These are phyloP conservation scores for Euura saliciscinereae DNA, from an alignment of 1,140 invertebrate genomes.

Conservation along the genomic window DNA sequence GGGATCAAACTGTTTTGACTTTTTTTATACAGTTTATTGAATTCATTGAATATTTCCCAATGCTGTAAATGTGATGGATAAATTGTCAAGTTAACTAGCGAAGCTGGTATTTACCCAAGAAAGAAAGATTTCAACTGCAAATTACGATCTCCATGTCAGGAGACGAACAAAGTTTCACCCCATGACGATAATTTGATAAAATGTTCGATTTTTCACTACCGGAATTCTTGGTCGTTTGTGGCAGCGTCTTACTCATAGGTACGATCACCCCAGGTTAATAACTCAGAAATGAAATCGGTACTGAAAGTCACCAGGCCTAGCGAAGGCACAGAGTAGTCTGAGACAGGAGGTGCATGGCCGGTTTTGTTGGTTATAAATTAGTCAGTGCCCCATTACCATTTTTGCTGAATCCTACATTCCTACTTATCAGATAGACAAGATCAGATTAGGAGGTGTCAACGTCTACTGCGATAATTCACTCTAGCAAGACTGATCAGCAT, in stretches of 20 bases:
- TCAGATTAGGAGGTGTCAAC: not conserved
- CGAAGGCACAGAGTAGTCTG: not conserved
- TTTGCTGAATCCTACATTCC: not conserved
- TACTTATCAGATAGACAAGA: not conserved
- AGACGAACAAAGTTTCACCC: not conserved
- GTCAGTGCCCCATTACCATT: not conserved
- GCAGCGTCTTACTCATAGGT: slow-evolving; percentile 37
- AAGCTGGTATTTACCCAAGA: not conserved
- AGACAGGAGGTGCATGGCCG: not conserved
- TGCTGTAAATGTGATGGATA: not conserved
- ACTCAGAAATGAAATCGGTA: not conserved
- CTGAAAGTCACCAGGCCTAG: not conserved
- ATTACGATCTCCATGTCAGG: not conserved
- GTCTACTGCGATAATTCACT: too few species aligned
- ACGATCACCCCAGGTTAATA: not conserved
- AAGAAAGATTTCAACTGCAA: not conserved
- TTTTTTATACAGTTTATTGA: not conserved
- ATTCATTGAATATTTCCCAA: not conserved
- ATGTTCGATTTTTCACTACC: slow-evolving; percentile 35
- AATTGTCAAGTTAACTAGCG: not conserved
- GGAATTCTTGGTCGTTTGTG: slow-evolving; percentile 38
- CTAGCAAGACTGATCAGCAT: too few species aligned
- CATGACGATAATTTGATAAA: slow-evolving; percentile 13
- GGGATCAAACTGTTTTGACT: not conserved
- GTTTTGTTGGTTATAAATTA: not conserved